These are phyloP conservation scores for Plusia festucae DNA, from an alignment of 2,888 invertebrate species.

Conservation along the genomic window DNA sequence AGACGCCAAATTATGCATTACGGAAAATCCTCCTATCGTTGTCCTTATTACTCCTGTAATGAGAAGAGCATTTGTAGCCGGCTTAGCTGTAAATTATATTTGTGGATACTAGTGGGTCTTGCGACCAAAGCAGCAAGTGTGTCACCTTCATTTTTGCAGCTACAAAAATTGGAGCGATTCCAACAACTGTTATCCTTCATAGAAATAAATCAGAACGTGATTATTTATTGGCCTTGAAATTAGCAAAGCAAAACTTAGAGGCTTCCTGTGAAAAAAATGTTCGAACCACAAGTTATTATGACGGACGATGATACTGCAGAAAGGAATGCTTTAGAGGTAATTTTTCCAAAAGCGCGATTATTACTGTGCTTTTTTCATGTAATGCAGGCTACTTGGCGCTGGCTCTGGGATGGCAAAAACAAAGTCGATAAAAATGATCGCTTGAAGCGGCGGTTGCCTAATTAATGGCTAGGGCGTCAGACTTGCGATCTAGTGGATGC, in stretches of 20 bases:
- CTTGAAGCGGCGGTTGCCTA: too few species aligned
- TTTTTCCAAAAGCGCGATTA: conserved; percentile 19
- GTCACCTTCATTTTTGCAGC: conserved; percentile 13
- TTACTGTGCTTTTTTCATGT: conserved; percentile 23
- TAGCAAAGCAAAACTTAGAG: neutral
- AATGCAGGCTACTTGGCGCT: conserved; percentile 22
- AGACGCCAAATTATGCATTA: neutral
- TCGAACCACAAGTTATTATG: conserved; percentile 9
- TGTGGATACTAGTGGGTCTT: conserved; percentile 10
- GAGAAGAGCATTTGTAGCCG: conserved; percentile 4
- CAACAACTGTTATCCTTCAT: neutral
- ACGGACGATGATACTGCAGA: conserved; percentile 11
- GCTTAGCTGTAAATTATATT: conserved; percentile 1
- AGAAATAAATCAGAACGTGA: conserved; percentile 2
- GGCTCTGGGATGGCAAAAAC: conserved; percentile 17
- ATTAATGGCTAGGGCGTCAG: too few species aligned
- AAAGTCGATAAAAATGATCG: conserved; percentile 14
- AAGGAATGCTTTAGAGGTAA: conserved; percentile 9
- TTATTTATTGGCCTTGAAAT: neutral
- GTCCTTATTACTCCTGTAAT: conserved; percentile 12
- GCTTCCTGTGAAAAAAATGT: conserved; percentile 6
- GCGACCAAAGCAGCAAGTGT: conserved; percentile 8
- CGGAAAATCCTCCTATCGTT: conserved; percentile 10
- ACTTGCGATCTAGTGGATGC: too few species aligned
- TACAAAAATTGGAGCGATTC: conserved; percentile 9